phyloP scores from a whole-genome alignment of 2,888 invertebrate species.

The Epinotia nisella region DNA sequence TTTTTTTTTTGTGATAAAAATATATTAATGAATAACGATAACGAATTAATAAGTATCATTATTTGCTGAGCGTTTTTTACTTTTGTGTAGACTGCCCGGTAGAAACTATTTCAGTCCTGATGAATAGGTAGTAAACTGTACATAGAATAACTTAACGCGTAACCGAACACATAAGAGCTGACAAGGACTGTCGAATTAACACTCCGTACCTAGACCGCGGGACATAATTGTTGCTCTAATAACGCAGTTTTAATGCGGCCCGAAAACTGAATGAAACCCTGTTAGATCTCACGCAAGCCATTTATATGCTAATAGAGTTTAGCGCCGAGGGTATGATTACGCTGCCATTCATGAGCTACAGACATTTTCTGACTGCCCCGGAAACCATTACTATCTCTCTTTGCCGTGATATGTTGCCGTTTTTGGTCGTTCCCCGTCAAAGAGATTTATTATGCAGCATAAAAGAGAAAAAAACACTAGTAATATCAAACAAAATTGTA shows the following conservation, averaged over 20 bases:
- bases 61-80: no score
- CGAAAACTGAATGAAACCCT: slow-evolving; percentile 35
- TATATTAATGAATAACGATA: no score
- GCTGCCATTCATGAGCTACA: slow-evolving; percentile 42
- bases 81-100: no score
- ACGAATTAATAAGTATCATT: no score
- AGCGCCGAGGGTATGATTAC: slow-evolving; percentile 33
- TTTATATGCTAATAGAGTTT: slow-evolving; percentile 43
- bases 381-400: slow-evolving; percentile 53
- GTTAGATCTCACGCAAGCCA: slow-evolving; percentile 36
- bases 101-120: no score
- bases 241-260: slow-evolving; percentile 31
- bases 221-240: slow-evolving; percentile 26
- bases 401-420: slow-evolving; percentile 49
- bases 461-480: slow-evolving; percentile 9
- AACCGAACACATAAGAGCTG: not conserved
- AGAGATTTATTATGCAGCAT: slow-evolving; percentile 47
- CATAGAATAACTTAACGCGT: not conserved
- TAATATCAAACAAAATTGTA: not conserved
- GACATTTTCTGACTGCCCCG: slow-evolving; percentile 48
- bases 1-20: no score
- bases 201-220: not conserved
- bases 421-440: slow-evolving; percentile 48
- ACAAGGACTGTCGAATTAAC: slow-evolving; percentile 1
- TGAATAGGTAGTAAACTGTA: no score